Base-by-base conservation (phyloP, 2,888 invertebrate genomes). In the Tenthredo scrophulariae region DNA sequence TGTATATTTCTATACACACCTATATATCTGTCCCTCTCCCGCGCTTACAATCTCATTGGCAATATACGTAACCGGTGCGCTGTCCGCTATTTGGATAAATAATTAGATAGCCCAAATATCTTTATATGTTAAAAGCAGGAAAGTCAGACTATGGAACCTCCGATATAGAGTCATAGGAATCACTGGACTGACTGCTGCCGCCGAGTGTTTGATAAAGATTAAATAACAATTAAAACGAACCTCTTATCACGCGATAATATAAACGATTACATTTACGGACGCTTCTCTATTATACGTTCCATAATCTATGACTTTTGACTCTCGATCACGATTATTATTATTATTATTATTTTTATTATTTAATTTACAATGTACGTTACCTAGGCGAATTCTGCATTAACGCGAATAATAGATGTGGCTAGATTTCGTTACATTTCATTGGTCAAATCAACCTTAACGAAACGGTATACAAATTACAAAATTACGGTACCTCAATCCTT, bases 1-100 rank as follows among this genome's bases (percentile, higher is more conserved):
- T 5, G 4, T 33, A 33, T 4, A 4, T n/a, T n/a, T n/a, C n/a
- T n/a, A n/a, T n/a, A n/a, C n/a, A n/a, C n/a, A n/a, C n/a, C n/a
- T 2, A 33, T 37, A 37, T 79, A 15, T 54, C 79, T 77, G 33
- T 85, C 65, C 82, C 77, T 15, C 85, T 65, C 74, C 43, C 33
- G 26, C 33, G 29, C 67, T 33, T 29, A n/a, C 29, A 50, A 50
- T 77, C 77, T 50, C 77, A 33, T 50, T n/a, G 9, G 77, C 77
- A 10, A 46, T 29, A 40, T 74, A 43, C n/a, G 43, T 43, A 40
- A n/a, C 37, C 37, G 75, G 33, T 33, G 15, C 18, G 18, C 33
- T 40, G 75, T 46, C 43, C 29, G 79, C 40, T 80, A 80, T 80
- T 80, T 80, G 80, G 80, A 80, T 15, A 62, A 80, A 80, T 80